These are phyloP conservation scores for Dreissena rostriformis DNA, from an alignment of 1,140 invertebrate species.

Conservation along the genomic window DNA sequence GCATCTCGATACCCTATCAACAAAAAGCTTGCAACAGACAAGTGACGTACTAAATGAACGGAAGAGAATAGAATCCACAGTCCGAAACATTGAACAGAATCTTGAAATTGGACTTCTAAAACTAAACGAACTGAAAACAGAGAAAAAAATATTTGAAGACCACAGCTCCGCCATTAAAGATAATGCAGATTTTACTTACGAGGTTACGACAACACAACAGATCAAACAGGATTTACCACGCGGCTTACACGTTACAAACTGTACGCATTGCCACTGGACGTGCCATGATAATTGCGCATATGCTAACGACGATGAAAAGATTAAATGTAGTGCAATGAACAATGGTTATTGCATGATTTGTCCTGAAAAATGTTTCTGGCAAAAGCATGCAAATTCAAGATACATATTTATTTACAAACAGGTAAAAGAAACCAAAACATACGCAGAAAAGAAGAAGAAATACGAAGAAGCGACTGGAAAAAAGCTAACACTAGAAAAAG, in stretches of 20 bases:
- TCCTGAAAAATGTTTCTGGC: conserved; percentile 33
- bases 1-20: conserved; percentile 4
- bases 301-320: conserved; percentile 9
- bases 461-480: background rate
- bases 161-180: conserved; percentile 43
- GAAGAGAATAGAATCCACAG: conserved; percentile 31
- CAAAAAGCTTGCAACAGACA: conserved; percentile 42
- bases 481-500: background rate
- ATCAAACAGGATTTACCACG: conserved; percentile 31
- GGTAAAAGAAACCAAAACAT: conserved; percentile 17
- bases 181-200: conserved; percentile 55
- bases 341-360: conserved; percentile 32
- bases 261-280: conserved; percentile 55
- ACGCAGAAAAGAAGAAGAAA: conserved; percentile 10
- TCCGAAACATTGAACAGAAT: conserved; percentile 27
- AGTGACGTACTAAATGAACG: conserved; percentile 38
- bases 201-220: conserved; percentile 17
- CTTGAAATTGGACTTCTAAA: conserved; percentile 33
- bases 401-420: conserved; percentile 6
- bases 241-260: no score
- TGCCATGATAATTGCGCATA: conserved; percentile 43
- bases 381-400: no score
- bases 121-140: conserved; percentile 24
- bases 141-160: conserved; percentile 55
- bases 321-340: conserved; percentile 17